Evolutionary conservation across 2,113 vertebrate species (phyloP).

Genomic region (Nettapus auritus): DNA sequence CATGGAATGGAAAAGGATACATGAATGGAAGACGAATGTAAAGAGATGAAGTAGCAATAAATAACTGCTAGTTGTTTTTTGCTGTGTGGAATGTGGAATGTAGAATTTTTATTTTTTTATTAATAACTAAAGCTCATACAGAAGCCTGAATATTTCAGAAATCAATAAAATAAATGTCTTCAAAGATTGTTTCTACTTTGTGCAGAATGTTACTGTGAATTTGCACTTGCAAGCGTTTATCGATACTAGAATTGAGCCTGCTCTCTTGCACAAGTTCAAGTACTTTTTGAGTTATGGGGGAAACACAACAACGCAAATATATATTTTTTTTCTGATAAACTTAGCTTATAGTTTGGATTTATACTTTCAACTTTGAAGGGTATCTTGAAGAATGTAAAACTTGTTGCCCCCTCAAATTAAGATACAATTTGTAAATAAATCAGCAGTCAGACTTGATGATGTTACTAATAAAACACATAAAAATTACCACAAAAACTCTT

Average conservation of each 20-base stretch:
- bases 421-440: background rate
- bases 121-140: background rate
- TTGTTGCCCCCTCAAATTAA: background rate
- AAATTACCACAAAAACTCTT: background rate
- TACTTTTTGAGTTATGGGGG: background rate
- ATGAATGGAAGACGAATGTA: background rate
- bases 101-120: background rate
- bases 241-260: background rate
- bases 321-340: background rate
- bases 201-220: background rate
- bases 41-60: background rate
- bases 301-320: background rate
- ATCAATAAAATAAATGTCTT: background rate
- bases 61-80: background rate
- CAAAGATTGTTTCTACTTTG: background rate
- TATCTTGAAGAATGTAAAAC: background rate
- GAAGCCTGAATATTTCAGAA: background rate
- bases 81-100: background rate
- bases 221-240: background rate
- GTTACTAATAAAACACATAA: background rate
- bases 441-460: background rate
- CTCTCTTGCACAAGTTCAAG: background rate
- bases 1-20: too few relatives aligned
- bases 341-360: background rate
- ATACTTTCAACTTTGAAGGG: background rate